Conservation (phyloP, 2,888 invertebrate genomes). For the Phyto melanocephala region DNA sequence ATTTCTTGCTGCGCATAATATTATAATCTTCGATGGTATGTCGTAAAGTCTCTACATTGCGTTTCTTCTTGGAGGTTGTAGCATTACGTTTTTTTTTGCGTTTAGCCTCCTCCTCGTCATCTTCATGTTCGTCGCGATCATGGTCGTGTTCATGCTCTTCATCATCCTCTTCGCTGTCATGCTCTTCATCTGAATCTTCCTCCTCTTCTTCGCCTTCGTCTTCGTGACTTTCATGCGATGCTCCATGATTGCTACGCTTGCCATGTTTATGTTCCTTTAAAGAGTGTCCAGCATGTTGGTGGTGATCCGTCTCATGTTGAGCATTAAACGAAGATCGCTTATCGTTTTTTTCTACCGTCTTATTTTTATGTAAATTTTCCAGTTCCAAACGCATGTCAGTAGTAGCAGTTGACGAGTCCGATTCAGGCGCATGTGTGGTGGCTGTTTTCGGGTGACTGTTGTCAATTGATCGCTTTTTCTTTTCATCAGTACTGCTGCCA, state of each 20-base stretch:
- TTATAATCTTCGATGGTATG: constrained; percentile 79
- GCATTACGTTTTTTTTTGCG: constrained; percentile 78
- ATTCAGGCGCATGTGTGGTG: constrained; percentile 66
- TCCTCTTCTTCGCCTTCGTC: constrained; percentile 69
- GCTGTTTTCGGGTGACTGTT: constrained; percentile 62
- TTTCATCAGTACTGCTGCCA: constrained; percentile 78
- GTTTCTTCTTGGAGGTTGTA: constrained; percentile 63
- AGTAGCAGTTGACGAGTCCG: constrained; percentile 58
- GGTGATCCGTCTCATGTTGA: constrained; percentile 68
- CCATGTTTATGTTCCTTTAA: constrained; percentile 71
- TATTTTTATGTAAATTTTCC: constrained; percentile 55
- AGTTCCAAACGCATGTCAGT: constrained; percentile 71
- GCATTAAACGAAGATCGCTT: constrained; percentile 11
- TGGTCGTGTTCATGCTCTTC: constrained; percentile 70
- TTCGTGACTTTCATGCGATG: constrained; percentile 68
- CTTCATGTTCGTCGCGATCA: constrained; percentile 70
- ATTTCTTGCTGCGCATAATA: constrained; percentile 85
- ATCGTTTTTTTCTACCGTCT: constrained; percentile 31
- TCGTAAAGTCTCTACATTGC: constrained; percentile 69
- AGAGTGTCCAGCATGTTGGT: constrained; percentile 74
- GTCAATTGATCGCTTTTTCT: constrained; percentile 80
- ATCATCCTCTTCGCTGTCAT: constrained; percentile 69
- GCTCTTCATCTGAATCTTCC: constrained; percentile 68
- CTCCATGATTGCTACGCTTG: constrained; percentile 74
- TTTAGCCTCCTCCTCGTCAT: constrained; percentile 77